Base-by-base conservation (phyloP, 2,888 invertebrate species). In the Drosophila lacicola region DNA sequence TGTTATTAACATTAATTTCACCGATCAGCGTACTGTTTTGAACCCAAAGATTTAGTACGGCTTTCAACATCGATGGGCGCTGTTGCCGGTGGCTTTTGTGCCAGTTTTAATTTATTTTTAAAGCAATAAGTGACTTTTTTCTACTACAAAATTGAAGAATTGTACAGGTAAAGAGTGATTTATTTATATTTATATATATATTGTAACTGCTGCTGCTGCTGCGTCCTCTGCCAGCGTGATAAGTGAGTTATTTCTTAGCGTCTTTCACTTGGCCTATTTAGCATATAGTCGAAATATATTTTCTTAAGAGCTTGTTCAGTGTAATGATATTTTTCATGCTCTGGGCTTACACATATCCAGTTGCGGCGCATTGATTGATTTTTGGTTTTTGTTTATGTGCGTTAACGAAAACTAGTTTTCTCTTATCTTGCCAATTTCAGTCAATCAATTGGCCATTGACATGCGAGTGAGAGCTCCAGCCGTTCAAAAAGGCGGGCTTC, bases 361-460 rank as follows among this genome's bases (percentile, higher is more conserved):
- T 66, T 39, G 47, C 36, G 44, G 19, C 54, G 14, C 56, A 56
- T 55, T 60, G 64, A 60, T 69, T 66, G 67, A 55, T 39, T 44
- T 19, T 62, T 63, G 69, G 61, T 33, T 44, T 25, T 65, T 69
- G 55, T 69, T 76, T 66, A 61, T 62, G 45, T 14, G 47, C 34
- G 44, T 25, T 19, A 49, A 45, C 19, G 5, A 55, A 80, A 83
- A 80, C 86, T 80, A 75, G 86, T 82, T 80, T 83, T 70, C 45
- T 65, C 49, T 58, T 64, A 71, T 58, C 64, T 73, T 61, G 62
- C 73, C 77, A 69, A 77, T 77, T 77, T 66, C 39, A 67, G n/a
- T 25, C 73, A 77, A 67, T 73, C 60, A 77, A 64, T 55, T 61
- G 73, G 73, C 33, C 66, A 64, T 70, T 77, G 68, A 66, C 73